These are phyloP conservation scores for Tachysurus fulvidraco DNA, from an alignment of 2,113 vertebrate genomes.

Conservation along the genomic window DNA sequence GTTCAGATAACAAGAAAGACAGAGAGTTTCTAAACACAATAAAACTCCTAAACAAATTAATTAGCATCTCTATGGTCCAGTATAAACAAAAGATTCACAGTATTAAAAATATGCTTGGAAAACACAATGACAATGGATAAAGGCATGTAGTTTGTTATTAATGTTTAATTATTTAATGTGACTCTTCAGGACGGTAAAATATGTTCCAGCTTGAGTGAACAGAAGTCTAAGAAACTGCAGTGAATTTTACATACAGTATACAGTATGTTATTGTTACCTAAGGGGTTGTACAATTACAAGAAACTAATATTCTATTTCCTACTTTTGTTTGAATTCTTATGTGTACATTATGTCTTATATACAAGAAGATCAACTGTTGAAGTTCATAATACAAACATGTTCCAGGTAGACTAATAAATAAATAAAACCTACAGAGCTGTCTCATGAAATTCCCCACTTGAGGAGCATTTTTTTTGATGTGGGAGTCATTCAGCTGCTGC, in stretches of 20 bases:
- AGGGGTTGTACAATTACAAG: not conserved
- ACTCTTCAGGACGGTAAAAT: not conserved
- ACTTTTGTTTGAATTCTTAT: not conserved
- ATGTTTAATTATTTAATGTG: not conserved
- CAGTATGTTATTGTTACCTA: not conserved
- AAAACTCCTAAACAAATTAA: not conserved
- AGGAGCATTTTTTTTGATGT: conserved; percentile 6
- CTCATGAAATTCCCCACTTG: not conserved
- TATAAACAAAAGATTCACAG: not conserved
- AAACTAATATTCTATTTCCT: not conserved
- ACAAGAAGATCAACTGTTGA: not conserved
- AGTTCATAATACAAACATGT: not conserved
- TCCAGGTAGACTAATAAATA: not conserved
- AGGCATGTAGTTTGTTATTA: too few relatives aligned
- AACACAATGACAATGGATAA: not conserved
- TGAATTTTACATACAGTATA: not conserved
- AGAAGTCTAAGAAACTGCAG: not conserved
- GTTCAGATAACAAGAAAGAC: not conserved
- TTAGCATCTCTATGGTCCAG: not conserved
- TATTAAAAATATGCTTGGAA: not conserved
- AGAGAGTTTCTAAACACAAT: not conserved
- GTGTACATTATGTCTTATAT: not conserved
- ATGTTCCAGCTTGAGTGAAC: not conserved
- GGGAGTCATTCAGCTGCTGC: not conserved
- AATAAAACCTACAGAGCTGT: not conserved